Base-by-base conservation (phyloP, 2,888 invertebrate species). In the Barypeithes pellucidus region DNA sequence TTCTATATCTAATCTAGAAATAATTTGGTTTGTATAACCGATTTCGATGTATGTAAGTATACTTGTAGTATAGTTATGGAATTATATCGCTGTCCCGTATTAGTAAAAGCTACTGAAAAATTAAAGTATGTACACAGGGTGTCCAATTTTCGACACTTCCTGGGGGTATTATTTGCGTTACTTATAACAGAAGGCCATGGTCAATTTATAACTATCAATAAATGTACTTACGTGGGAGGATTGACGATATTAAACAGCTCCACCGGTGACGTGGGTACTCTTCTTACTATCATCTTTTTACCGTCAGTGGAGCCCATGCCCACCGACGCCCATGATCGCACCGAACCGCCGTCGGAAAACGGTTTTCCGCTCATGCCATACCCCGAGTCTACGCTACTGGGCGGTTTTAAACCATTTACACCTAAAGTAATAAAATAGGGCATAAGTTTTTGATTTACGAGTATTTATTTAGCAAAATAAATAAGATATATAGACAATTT, bases 261-360 rank as follows among this genome's bases (percentile, higher is more conserved):
- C 79, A 93, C 92, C 72, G 95, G 95, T 79, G 95, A 94, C 65
- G 94, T 94, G 70, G 95, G 95, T 79, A 95, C 94, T 82, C 94
- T 89, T 81, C 93, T 88, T 80, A 95, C 94, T 80, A 94, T 94
- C 89, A 95, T 90, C 87, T 93, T 94, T 80, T 93, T 90, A 57
- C 95, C 95, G 86, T 95, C 95, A 47, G 95, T 95, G 76, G 95
- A 95, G 36, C 95, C 95, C 91, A 95, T 93, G 62, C 95, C 95
- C 79, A 95, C 94, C 62, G 95, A 94, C 69, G 94, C 94, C 80
- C 94, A 89, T 57, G 94, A 94, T 77, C 93, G 89, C 76, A 94
- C 90, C 36, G 94, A 94, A 36, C 91, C 91, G 57, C 91, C 92
- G 87, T 94, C 94, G 9, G 72, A 75, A 79, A 86, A 88, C 5